Percentiles rank a stretch among this genome's conserved stretches.
Evolutionary conservation across 2,888 invertebrate genomes (phyloP).

Genomic region (Rhaphigaster nebulosa): DNA sequence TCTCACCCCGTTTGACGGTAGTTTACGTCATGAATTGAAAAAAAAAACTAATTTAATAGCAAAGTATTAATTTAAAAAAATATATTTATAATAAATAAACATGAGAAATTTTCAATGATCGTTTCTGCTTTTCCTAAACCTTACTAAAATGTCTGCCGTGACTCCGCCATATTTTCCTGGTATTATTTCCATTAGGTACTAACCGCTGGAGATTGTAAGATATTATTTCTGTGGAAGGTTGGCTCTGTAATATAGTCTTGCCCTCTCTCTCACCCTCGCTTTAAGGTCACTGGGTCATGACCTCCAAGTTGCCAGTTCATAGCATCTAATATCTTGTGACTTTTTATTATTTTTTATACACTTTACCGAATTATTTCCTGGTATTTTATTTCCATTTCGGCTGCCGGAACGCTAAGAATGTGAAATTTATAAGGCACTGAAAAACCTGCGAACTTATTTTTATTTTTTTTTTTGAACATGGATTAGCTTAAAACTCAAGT

Average conservation of each 20-base stretch:
- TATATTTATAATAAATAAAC: no score
- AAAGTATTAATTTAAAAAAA: no score
- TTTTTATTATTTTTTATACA: background rate
- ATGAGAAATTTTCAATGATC: background rate
- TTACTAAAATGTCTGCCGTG: background rate
- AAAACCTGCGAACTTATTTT: background rate
- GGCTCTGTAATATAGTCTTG: background rate
- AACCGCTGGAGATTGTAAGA: background rate
- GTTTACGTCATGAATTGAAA: no score
- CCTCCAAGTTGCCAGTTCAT: background rate
- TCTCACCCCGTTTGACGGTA: no score
- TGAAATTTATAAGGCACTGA: background rate
- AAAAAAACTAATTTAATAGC: no score
- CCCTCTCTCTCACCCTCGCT: background rate
- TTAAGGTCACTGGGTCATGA: conserved; percentile 29
- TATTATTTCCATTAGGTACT: background rate
- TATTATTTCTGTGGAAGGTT: background rate
- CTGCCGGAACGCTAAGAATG: background rate
- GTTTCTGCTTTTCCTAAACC: background rate
- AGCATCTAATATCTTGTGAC: background rate
- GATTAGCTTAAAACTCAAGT: no score
- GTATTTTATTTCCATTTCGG: background rate
- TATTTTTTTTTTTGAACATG: no score
- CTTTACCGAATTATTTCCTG: background rate
- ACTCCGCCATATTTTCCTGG: background rate